phyloP scores from a whole-genome alignment of 1,140 invertebrate genomes.

The Brachionus manjavacas region DNA sequence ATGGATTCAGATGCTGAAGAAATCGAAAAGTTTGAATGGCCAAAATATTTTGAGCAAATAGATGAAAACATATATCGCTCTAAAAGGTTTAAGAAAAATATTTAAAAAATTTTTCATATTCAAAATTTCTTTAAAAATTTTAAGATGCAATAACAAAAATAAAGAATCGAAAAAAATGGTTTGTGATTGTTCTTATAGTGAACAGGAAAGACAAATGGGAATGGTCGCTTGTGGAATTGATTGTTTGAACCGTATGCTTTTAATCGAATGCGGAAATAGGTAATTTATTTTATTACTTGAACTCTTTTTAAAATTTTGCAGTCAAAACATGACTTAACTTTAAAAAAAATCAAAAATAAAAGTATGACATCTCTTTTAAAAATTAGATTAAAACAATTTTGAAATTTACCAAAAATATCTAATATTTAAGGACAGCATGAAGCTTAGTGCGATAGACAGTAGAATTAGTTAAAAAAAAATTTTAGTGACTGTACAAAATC shows the following conservation, averaged over 20 bases:
- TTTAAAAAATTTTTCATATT: background rate
- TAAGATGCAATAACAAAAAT: background rate
- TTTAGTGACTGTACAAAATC: no score
- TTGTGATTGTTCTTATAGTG: conserved; percentile 87
- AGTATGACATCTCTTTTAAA: no score
- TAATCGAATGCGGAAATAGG: conserved; percentile 77
- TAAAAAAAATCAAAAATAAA: no score
- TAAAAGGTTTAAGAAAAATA: background rate
- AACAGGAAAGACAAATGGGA: conserved; percentile 72
- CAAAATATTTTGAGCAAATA: background rate
- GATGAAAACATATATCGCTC: background rate
- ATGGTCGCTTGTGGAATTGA: conserved; percentile 85
- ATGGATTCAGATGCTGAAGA: background rate
- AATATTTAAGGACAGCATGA: no score
- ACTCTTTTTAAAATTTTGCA: no score
- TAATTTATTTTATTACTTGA: no score
- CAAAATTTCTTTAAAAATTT: background rate
- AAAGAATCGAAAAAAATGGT: conserved; percentile 70
- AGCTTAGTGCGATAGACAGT: no score
- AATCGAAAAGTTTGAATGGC: background rate
- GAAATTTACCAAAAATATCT: no score
- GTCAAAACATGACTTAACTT: no score
- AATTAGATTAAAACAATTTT: no score
- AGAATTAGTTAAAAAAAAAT: no score
- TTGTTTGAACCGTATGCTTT: conserved; percentile 88